Base-by-base conservation (phyloP, 2,797 vertebrate genomes). In the Percopsis omiscomaycus region DNA sequence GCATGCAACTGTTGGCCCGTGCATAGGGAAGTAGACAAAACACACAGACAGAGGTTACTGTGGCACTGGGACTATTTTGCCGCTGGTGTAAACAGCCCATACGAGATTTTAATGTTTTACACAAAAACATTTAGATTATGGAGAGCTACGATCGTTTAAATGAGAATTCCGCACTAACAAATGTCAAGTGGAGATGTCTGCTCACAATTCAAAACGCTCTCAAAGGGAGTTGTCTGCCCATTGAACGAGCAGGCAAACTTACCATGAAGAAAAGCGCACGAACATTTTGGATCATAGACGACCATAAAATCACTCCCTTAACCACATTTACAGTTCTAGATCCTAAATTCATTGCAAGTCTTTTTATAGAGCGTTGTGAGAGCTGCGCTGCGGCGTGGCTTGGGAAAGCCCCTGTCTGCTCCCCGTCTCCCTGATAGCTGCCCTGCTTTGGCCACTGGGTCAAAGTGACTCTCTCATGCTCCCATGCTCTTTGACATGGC, bases 401-500 rank as follows among this genome's bases (percentile, higher is more conserved):
- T 84, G 87, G 90, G 88, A 91, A 90, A 86, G 46, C 82, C 76
- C 90, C 83, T 79, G 80, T 71, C 71, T 77, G 73, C 79, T 76
- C 69, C 68, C 57, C 9, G 13, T 79, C 82, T 84, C 78, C 73
- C 74, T 82, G 72, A 78, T 58, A 62, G 63, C 61, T 62, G 83
- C 83, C 69, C 73, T 68, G 77, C 78, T 83, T 42, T 58, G 74
- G 66, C 79, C 80, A 62, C 64, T 65, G 78, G 88, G 87, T 88
- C 83, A 89, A 69, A 69, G 84, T 73, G 64, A 77, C 76, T 90
- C 76, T 90, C 86, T 81, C 82, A 71, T 72, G 80, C 90, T 90
- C 90, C 88, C 89, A 90, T 90, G 90, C 89, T 89, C 90, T 89
- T 88, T 91, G 87, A 89, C 89, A 89, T 84, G 68, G 55, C 78